These are phyloP conservation scores for Oplegnathus fasciatus DNA, from an alignment of 2,113 vertebrate genomes.

Conservation along the genomic window DNA sequence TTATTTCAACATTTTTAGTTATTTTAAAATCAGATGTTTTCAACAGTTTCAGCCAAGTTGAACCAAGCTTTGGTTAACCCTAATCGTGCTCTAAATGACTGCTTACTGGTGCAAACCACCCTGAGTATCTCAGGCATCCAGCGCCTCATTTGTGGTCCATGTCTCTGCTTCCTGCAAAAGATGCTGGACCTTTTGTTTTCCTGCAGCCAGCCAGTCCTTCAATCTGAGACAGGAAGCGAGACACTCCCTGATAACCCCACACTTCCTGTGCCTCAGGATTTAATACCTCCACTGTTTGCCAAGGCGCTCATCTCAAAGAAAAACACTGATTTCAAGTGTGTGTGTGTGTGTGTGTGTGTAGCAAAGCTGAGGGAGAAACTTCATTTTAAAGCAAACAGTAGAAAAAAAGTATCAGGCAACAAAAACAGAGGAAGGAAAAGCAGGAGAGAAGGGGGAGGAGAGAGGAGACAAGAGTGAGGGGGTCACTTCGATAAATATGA, in stretches of 20 bases:
- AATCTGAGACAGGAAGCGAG: constrained; percentile 69
- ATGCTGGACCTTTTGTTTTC: constrained; percentile 73
- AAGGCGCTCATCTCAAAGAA: constrained; percentile 59
- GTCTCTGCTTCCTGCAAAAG: constrained; percentile 66
- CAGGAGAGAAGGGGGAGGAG: constrained; percentile 13
- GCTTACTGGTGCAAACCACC: neutral
- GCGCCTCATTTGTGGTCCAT: constrained; percentile 47
- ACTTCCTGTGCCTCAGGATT: constrained; percentile 72
- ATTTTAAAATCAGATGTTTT: neutral
- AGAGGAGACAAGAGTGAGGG: neutral
- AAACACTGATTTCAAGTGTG: constrained; percentile 48
- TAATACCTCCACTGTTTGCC: constrained; percentile 65
- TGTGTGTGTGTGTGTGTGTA: constrained; percentile 4
- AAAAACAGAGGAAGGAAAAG: constrained; percentile 54
- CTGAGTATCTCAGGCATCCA: constrained; percentile 5
- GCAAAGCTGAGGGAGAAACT: constrained; percentile 14
- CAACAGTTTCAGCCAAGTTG: neutral
- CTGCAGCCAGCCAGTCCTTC: constrained; percentile 58
- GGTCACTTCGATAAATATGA: constrained; percentile 35
- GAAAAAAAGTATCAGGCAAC: constrained; percentile 4
- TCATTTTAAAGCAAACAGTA: constrained; percentile 48
- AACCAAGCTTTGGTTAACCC: neutral
- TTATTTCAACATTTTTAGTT: neutral
- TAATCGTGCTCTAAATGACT: neutral
- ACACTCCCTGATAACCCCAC: constrained; percentile 75